Conservation (phyloP, 2,797 vertebrate species). For the Pseudomugil gertrudae region DNA sequence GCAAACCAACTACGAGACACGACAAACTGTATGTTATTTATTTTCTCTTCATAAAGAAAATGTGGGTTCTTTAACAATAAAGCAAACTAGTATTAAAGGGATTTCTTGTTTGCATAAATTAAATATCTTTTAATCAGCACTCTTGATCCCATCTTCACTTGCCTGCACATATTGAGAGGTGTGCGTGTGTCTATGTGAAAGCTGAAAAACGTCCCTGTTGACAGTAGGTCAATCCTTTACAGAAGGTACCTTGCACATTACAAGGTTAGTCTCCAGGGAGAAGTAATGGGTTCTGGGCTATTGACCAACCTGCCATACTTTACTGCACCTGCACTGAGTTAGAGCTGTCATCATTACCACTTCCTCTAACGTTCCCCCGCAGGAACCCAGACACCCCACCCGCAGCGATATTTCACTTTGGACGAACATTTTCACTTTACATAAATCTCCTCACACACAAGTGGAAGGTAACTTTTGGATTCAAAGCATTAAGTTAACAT, state of each 20-base stretch:
- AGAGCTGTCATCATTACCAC: slow-evolving; percentile 87
- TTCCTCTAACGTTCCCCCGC: slow-evolving; percentile 80
- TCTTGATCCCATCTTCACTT: slow-evolving; percentile 49
- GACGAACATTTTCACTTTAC: slow-evolving; percentile 69
- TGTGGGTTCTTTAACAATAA: slow-evolving; percentile 11
- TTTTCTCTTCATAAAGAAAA: slow-evolving; percentile 18
- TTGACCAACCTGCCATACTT: slow-evolving; percentile 84
- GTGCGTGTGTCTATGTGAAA: slow-evolving; percentile 76
- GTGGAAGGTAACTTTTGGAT: slow-evolving; percentile 52
- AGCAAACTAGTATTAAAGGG: not conserved
- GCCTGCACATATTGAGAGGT: slow-evolving; percentile 74
- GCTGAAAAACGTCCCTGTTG: slow-evolving; percentile 80
- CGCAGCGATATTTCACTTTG: slow-evolving; percentile 78
- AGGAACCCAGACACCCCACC: slow-evolving; percentile 80
- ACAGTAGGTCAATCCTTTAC: slow-evolving; percentile 82
- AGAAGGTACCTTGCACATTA: slow-evolving; percentile 85
- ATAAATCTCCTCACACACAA: slow-evolving; percentile 43
- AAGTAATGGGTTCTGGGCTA: slow-evolving; percentile 86
- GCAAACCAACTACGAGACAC: slow-evolving; percentile 10
- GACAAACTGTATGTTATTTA: slow-evolving; percentile 7
- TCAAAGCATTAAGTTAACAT: slow-evolving; percentile 55
- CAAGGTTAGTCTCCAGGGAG: slow-evolving; percentile 81
- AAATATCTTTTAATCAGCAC: slow-evolving; percentile 38
- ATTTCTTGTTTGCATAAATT: slow-evolving; percentile 1
- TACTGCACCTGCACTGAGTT: slow-evolving; percentile 85